Base-by-base conservation (phyloP, 2,888 invertebrate species). In the Dolichopus griseipennis region DNA sequence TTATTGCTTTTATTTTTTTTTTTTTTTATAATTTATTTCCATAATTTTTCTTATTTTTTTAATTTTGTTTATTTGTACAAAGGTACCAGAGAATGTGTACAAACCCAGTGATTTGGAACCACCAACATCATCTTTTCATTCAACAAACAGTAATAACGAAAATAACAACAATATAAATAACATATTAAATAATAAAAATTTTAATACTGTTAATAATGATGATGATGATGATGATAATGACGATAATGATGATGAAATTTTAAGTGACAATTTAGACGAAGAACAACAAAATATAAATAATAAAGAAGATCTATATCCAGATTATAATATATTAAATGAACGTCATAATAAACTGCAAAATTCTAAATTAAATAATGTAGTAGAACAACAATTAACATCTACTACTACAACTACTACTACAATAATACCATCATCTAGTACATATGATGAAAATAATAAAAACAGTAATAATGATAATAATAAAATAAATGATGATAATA, bases 281-380 rank as follows among this genome's bases (percentile, higher is more conserved):
- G 2, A 41, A 41, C 15, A 41, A 41, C 15, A 12, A 52, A 21
- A 66, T 68, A 70, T 66, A 22, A 43, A 64, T 67, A 67, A 65
- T 61, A 68, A 68, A 68, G 61, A 65, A 69, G 20, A 52, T 52
- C 18, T 52, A 52, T 52, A 52, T 52, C 52, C 52, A 52, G 52
- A 52, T 18, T 52, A 52, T 52, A 52, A 15, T 52, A 52, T 52
- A 52, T 15, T 52, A 6, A 52, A 52, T 52, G 52, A 15, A 52
- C 52, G 69, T 69, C 27, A 27, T 67, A 69, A 70, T 69, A 68
- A 71, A 71, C 68, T 69, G 61, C 61, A 67, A 71, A n/a, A n/a
- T n/a, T 67, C 68, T 69, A 68, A 61, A 68, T 10, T 52, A 68
- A 21, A 64, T 66, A 15, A 5, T 52, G 18, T 52, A 52, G 52